These are phyloP conservation scores for Eutolmus rufibarbis DNA, from an alignment of 2,888 invertebrate species.

Conservation along the genomic window DNA sequence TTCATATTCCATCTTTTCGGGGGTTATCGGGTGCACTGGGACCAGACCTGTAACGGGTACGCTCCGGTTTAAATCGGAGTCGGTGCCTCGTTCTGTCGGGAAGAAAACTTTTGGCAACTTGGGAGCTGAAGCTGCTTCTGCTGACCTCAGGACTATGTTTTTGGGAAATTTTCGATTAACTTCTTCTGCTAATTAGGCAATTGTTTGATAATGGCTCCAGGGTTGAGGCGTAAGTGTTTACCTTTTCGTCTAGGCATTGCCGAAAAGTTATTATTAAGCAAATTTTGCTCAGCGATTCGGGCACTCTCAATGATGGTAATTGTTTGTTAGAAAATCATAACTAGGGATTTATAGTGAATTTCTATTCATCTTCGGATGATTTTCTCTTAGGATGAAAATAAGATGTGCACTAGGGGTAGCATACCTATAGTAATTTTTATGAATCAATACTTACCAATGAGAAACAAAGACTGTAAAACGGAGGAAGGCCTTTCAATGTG, in stretches of 20 bases:
- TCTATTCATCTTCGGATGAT: neutral
- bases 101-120: constrained; percentile 19
- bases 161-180: constrained; percentile 44
- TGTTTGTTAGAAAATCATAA: neutral
- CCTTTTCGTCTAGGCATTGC: constrained; percentile 11
- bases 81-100: neutral
- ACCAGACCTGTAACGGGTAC: neutral
- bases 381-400: neutral
- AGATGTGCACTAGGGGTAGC: neutral
- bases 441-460: neutral
- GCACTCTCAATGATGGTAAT: neutral
- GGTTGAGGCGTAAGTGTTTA: constrained; percentile 10
- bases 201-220: constrained; percentile 28
- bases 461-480: neutral
- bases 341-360: neutral
- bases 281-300: neutral
- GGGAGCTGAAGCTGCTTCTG: constrained; percentile 29
- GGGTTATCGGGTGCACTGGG: constrained; percentile 1
- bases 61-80: neutral
- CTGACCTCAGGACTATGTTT: constrained; percentile 42
- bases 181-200: constrained; percentile 44
- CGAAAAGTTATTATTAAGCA: constrained; percentile 3
- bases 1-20: neutral
- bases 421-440: neutral
- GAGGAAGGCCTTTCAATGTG: neutral